Evolutionary conservation across 2,888 invertebrate genomes (phyloP), one percentile per base, ranked within the genome.

Genomic region (Bugula neritina): DNA sequence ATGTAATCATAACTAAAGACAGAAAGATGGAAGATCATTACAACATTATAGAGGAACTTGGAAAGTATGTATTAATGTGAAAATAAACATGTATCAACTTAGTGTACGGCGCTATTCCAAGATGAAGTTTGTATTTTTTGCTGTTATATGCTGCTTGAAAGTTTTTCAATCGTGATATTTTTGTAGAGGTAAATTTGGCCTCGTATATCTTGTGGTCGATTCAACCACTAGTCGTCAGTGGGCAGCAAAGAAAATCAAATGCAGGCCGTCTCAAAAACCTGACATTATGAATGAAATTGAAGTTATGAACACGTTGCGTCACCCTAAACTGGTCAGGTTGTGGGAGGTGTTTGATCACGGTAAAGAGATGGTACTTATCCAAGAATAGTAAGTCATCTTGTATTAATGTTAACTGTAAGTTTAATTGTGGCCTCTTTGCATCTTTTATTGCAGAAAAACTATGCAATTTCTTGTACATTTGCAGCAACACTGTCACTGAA

Each of bases 221-320:
- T 90, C 89, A 79, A 83, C 83, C 0, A 87, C 88, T 0, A 87
- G 87, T 10, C 87, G 88, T 71, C 87, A 88, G 75, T 89, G 90
- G 78, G 94, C 94, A 0, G 94, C 93, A 2, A 95, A 95, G 84
- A 91, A 97, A 76, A 90, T 90, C 69, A 92, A 92, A 73, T 89
- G 89, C 73, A 89, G 92, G 77, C 89, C 92, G 74, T 93, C 94
- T 80, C 95, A 97, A 84, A 76, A 77, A 29, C 87, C 92, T 73
- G 92, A 93, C 80, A 94, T 95, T 75, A 93, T 94, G 84, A 87
- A 95, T 71, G 98, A 98, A 85, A 92, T 99, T 73, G 94, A 94
- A 77, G 93, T 99, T 78, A 98, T 99, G 97, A 89, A 93, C 82
- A 87, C 90, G 76, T 88, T 99, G 74, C 91, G 94, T 80, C 98